These are phyloP conservation scores for Palythoa caribaeorum DNA, from an alignment of 92 coral and sea anemone species.

Conservation along the genomic window DNA sequence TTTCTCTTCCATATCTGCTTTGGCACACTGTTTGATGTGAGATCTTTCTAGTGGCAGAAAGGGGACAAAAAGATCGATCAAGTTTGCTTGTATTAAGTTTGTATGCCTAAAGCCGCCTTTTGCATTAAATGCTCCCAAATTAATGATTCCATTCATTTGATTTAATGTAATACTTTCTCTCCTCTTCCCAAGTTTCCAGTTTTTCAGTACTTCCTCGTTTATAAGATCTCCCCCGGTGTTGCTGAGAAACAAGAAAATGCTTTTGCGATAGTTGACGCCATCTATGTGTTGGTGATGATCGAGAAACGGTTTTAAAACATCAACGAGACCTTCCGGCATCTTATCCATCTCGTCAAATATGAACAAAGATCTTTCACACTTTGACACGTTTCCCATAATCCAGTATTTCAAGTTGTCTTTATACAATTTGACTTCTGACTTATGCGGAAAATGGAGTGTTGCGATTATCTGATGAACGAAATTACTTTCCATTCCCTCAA, in stretches of 20 bases:
- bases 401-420: slow-evolving; percentile 53
- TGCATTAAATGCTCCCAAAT: no score
- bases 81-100: no score
- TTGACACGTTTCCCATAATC: slow-evolving; percentile 65
- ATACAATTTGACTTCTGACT: slow-evolving; percentile 57
- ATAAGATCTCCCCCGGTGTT: slow-evolving; percentile 60
- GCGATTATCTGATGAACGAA: background rate
- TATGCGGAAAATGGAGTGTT: background rate
- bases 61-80: slow-evolving; percentile 71
- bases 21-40: no score
- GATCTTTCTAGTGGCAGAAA: slow-evolving; percentile 85
- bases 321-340: no score
- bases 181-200: slow-evolving; percentile 81
- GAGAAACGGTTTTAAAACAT: no score
- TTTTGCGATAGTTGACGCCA: slow-evolving; percentile 71
- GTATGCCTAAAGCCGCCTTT: no score
- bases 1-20: slow-evolving; percentile 25
- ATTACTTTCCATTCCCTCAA: no score
- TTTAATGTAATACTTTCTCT: slow-evolving; percentile 77
- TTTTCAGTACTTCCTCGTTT: slow-evolving; percentile 68
- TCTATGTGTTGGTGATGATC: slow-evolving; percentile 68
- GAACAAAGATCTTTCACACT: background rate
- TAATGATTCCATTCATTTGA: slow-evolving; percentile 46
- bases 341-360: no score
- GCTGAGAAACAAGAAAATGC: no score